These are phyloP conservation scores for Burhinus oedicnemus DNA, from an alignment of 2,113 vertebrate species.

Conservation along the genomic window DNA sequence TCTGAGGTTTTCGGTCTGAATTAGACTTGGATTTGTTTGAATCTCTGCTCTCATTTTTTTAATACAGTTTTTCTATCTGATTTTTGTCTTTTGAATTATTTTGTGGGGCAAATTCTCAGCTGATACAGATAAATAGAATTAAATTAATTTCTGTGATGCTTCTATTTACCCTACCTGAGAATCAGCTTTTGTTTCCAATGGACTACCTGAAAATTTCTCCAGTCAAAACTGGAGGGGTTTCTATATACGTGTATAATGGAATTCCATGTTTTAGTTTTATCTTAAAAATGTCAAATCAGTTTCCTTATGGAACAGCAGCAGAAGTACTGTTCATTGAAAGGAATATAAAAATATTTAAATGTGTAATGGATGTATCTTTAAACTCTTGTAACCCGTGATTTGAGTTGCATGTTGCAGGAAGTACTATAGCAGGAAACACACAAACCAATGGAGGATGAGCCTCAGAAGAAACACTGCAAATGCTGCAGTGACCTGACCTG, in stretches of 20 bases:
- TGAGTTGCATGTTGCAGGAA: not conserved
- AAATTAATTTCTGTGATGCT: not conserved
- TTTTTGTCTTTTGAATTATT: not conserved
- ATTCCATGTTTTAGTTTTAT: not conserved
- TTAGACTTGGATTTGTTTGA: not conserved
- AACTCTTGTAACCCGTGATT: not conserved
- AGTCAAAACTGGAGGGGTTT: not conserved
- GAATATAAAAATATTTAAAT: not conserved
- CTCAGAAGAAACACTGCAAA: not conserved
- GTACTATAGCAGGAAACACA: not conserved
- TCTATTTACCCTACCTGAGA: not conserved
- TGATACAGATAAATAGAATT: not conserved
- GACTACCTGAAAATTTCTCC: not conserved
- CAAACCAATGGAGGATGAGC: fast-evolving
- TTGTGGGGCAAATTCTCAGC: not conserved
- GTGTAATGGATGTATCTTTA: not conserved
- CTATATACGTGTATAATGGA: fast-evolving
- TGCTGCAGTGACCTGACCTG: not conserved
- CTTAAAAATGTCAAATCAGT: not conserved
- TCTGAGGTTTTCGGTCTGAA: not conserved
- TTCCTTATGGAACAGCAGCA: not conserved
- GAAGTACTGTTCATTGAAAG: not conserved
- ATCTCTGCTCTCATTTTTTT: not conserved
- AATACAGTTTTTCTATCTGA: not conserved
- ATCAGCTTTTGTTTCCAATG: not conserved